A percentile compares a stretch with the other conserved stretches of the same genome.
Evolutionary conservation across 2,113 vertebrate genomes (phyloP).

Genomic region (Protomyctophum bolini): DNA sequence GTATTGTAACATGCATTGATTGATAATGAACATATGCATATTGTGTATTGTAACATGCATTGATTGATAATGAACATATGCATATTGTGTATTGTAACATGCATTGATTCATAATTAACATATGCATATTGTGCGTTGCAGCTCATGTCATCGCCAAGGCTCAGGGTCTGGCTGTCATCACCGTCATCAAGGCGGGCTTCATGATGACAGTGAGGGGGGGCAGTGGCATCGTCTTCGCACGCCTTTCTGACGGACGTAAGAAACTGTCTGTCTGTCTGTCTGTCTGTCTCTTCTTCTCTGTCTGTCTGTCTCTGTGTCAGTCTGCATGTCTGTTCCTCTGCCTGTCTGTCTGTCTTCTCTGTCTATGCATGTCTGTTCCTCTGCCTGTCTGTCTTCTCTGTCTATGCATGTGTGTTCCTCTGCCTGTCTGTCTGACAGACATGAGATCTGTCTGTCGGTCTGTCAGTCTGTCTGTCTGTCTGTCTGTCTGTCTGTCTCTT

Average conservation of each 20-base stretch:
- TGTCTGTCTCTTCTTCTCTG: background rate
- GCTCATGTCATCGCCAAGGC: constrained; percentile 95
- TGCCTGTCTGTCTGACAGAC: constrained; percentile 82
- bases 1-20: too few relatives aligned
- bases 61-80: too few relatives aligned
- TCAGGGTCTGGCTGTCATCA: constrained; percentile 91
- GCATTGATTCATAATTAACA: background rate
- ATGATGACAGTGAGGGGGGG: constrained; percentile 94
- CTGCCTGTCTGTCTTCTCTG: background rate
- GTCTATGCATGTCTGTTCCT: background rate
- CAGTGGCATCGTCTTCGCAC: constrained; percentile 91
- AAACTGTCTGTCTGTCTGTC: background rate
- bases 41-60: too few relatives aligned
- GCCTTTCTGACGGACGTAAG: constrained; percentile 90
- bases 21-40: background rate
- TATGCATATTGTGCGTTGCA: constrained; percentile 46
- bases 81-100: too few relatives aligned
- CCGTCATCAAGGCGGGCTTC: constrained; percentile 95
- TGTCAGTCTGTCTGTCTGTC: constrained; percentile 2
- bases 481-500: constrained; percentile 7
- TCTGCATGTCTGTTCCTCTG: background rate
- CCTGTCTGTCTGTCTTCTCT: background rate
- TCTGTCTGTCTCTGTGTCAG: background rate
- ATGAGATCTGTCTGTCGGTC: constrained; percentile 75
- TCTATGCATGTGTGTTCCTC: background rate